Conservation (phyloP, 2,888 invertebrate genomes). For the Drosophila limbata region DNA sequence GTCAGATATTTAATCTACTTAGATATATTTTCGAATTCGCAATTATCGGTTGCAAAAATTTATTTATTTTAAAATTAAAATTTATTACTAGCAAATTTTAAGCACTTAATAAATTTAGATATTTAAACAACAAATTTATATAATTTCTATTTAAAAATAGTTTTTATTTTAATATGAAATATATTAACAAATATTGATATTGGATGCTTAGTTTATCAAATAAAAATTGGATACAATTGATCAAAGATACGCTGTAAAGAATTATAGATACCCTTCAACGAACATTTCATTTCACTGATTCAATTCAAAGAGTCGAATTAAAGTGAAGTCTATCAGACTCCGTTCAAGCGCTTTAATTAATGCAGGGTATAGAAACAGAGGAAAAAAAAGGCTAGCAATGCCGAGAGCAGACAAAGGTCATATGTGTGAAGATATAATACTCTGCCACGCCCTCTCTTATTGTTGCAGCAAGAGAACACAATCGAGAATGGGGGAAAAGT, state of each 20-base stretch:
- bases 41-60: no score
- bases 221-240: no score
- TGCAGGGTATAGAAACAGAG: slow-evolving; percentile 16
- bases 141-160: not conserved
- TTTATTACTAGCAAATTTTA: not conserved
- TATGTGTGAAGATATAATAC: slow-evolving; percentile 61
- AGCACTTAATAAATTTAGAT: not conserved
- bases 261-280: no score
- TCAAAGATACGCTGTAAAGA: no score
- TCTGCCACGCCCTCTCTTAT: slow-evolving; percentile 13
- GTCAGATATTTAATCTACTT: no score
- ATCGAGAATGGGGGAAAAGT: not conserved
- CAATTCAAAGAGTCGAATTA: not conserved
- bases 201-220: no score
- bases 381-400: slow-evolving; percentile 32
- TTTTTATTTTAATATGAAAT: not conserved
- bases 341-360: no score
- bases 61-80: not conserved
- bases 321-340: not conserved
- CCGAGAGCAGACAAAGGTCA: slow-evolving; percentile 39
- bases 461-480: not conserved
- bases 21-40: no score
- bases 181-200: no score
- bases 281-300: not conserved
- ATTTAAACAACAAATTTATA: not conserved